These are phyloP conservation scores for Aphaenogaster floridana DNA, from an alignment of 1,140 invertebrate species.

Conservation along the genomic window DNA sequence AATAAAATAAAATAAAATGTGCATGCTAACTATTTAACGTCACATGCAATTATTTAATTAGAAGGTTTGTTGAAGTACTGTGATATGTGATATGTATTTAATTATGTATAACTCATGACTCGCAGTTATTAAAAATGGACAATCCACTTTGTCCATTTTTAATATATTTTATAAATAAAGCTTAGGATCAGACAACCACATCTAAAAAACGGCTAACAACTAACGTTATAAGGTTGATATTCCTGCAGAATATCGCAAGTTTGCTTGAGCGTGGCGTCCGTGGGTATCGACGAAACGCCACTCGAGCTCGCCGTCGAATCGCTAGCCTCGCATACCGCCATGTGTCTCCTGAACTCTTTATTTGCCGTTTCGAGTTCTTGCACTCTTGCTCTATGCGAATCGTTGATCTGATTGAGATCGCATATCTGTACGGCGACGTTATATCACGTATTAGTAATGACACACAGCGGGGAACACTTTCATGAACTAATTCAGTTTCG, in stretches of 20 bases:
- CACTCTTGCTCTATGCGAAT: constrained; percentile 81
- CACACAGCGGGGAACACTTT: background rate
- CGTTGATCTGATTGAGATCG: constrained; percentile 84
- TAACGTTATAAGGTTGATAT: constrained; percentile 82
- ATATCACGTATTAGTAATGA: constrained; percentile 24
- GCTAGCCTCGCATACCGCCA: constrained; percentile 82
- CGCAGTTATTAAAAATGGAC: background rate
- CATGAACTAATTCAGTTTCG: background rate
- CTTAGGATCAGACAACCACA: background rate
- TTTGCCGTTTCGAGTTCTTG: constrained; percentile 83
- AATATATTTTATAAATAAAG: background rate
- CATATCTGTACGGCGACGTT: constrained; percentile 74
- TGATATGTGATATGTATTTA: background rate
- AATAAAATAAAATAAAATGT: background rate
- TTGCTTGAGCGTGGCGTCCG: constrained; percentile 77
- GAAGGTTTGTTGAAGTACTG: background rate
- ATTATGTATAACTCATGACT: background rate
- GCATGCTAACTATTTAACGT: background rate
- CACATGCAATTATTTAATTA: background rate
- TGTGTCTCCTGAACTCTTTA: constrained; percentile 83
- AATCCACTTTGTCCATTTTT: background rate
- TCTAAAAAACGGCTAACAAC: constrained; percentile 36
- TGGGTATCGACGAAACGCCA: constrained; percentile 83
- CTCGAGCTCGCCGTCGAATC: constrained; percentile 84
- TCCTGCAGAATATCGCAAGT: constrained; percentile 80